These are phyloP conservation scores for Merodon equestris DNA, from an alignment of 2,888 invertebrate genomes.

Conservation along the genomic window DNA sequence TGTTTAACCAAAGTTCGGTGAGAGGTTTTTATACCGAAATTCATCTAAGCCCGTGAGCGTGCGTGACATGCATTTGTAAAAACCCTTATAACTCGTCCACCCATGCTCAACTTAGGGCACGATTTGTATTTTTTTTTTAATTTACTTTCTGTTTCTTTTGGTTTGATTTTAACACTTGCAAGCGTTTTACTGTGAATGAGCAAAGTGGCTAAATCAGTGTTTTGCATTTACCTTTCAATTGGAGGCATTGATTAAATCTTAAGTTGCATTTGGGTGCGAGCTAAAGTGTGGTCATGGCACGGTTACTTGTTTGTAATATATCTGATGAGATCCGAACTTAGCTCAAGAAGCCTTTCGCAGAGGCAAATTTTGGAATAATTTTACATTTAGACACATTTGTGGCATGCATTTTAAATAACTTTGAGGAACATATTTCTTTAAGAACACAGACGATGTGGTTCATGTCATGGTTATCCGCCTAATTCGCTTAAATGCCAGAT, in stretches of 20 bases:
- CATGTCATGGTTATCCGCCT: no score
- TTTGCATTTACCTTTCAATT: conserved; percentile 24
- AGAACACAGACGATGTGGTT: no score
- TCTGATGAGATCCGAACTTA: no score
- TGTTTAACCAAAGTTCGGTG: conserved; percentile 42
- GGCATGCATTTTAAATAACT: no score
- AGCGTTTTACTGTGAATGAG: neutral
- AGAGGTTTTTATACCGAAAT: conserved; percentile 58
- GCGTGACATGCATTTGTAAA: conserved; percentile 60
- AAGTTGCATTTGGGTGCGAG: neutral
- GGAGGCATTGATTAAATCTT: neutral
- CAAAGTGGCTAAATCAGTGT: conserved; percentile 31
- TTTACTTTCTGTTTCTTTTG: conserved; percentile 32
- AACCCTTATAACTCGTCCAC: conserved; percentile 46
- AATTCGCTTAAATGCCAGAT: no score
- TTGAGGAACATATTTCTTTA: no score
- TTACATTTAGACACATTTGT: no score
- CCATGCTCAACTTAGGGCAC: conserved; percentile 20
- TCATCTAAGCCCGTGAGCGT: conserved; percentile 42
- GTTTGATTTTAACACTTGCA: no score
- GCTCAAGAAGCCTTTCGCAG: no score
- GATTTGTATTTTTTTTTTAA: conserved; percentile 24
- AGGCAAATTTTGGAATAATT: no score
- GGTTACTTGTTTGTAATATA: no score
- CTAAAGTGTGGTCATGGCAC: no score